Conservation (phyloP, 2,888 invertebrate species). For the Caenorhabditis sp. region DNA sequence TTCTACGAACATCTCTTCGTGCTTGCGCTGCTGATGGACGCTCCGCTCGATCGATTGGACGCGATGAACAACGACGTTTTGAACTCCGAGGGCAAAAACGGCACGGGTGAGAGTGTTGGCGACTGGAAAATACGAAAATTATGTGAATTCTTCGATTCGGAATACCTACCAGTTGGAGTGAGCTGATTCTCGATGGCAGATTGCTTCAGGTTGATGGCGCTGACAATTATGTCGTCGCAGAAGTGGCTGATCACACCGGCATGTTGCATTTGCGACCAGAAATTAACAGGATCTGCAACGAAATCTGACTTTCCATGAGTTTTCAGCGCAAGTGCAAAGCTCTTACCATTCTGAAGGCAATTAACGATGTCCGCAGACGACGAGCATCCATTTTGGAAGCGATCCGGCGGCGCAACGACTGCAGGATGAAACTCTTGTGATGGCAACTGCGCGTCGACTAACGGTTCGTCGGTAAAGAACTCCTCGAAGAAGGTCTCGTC, state of each 20-base stretch:
- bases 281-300: constrained; percentile 46
- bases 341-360: constrained; percentile 45
- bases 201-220: constrained; percentile 50
- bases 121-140: background rate
- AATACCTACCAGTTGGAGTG: background rate
- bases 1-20: constrained; percentile 37
- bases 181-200: constrained; percentile 14
- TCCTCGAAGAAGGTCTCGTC: constrained; percentile 31
- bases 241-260: constrained; percentile 48
- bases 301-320: too few relatives aligned
- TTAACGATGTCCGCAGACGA: constrained; percentile 31
- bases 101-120: too few relatives aligned
- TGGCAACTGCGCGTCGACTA: too few relatives aligned
- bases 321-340: too few relatives aligned
- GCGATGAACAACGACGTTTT: constrained; percentile 42
- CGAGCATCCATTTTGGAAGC: too few relatives aligned
- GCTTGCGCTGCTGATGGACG: constrained; percentile 37
- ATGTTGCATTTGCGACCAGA: constrained; percentile 54
- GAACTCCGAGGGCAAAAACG: constrained; percentile 43
- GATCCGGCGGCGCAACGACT: too few relatives aligned
- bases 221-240: constrained; percentile 51
- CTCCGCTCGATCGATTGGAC: constrained; percentile 53
- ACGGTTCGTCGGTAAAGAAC: constrained; percentile 16
- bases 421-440: too few relatives aligned
- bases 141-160: too few relatives aligned